Evolutionary conservation across 2,797 vertebrate species (phyloP), one percentile per base, ranked within the genome.

Genomic region (Rhincodon typus): DNA sequence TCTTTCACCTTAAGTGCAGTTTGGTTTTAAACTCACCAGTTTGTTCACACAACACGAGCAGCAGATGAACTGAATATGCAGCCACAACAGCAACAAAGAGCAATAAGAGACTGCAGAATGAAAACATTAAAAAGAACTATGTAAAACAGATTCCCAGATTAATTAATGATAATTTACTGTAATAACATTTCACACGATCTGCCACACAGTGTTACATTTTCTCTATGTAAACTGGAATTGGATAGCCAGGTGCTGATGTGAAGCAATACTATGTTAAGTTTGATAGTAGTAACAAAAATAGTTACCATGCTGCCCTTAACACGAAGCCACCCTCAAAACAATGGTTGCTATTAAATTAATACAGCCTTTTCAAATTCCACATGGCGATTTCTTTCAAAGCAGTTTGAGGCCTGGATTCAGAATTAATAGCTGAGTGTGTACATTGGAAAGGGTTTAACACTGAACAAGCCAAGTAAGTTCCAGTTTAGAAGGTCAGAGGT

Each of bases 21-120:
- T 77, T 74, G 30, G 46, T 77, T 30, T 53, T 95, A 30, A 57
- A 97, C 98, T 98, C 97, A 99, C 99, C 98, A 96, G 98, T 99
- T 96, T 98, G 98, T 96, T 98, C 98, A 97, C 99, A 99, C 97
- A 99, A 97, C 96, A 97, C 98, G 96, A 99, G 98, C 94, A 99
- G 98, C 46, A 99, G 98, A 96, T 99, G 98, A 96, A 99, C 98
- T 38, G 99, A 99, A 96, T 98, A 99, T 15, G 97, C 96, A 95
- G 99, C 98, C 96, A 99, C 97, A 96, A 97, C 96, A 95, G 99
- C 98, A 95, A 99, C 98, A 15, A 98, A 86, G 96, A 98, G 96
- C 97, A 99, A 97, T 97, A 99, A 97, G 96, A 99, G 96, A 97
- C 99, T 99, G 96, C 5, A 77, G 46, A 17, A 72, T 53, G 25